Percentiles rank a stretch among this genome's conserved stretches.
Evolutionary conservation across 2,113 vertebrate genomes (phyloP).

Genomic region (Notarius lentiginosus): DNA sequence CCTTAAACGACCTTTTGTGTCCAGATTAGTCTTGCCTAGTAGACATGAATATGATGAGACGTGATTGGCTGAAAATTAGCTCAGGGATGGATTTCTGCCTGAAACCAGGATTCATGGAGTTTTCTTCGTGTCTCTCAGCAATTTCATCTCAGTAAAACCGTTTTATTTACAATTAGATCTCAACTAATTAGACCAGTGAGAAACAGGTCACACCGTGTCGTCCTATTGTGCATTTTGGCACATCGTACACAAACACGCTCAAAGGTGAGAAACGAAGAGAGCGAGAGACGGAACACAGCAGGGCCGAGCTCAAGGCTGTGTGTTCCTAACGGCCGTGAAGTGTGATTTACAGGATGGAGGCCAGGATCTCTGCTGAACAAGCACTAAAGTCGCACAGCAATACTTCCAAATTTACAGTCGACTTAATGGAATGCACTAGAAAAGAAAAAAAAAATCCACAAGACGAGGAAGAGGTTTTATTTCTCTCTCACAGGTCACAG

Average conservation of each 20-base stretch:
- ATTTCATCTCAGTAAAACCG: background rate
- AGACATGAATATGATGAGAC: background rate
- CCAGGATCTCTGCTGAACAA: conserved; percentile 5
- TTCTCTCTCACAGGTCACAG: background rate
- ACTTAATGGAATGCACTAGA: background rate
- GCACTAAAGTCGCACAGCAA: background rate
- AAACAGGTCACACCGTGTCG: background rate
- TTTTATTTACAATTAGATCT: background rate
- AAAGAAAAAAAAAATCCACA: background rate
- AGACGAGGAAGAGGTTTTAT: background rate
- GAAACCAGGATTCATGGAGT: background rate
- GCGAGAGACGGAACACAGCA: background rate
- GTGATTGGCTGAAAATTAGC: background rate
- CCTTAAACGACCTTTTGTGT: background rate
- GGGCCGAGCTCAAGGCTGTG: conserved; percentile 31
- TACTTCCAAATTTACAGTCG: background rate
- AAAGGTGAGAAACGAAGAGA: background rate
- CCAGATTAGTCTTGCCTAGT: background rate
- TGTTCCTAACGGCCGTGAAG: conserved; percentile 5
- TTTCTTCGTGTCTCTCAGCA: background rate
- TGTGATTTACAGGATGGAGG: background rate
- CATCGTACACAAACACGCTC: background rate
- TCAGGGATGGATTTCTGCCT: background rate
- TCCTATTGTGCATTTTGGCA: conserved; percentile 10
- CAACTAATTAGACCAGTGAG: background rate